phyloP scores from a whole-genome alignment of 2,888 invertebrate species.

The Patella depressa region DNA sequence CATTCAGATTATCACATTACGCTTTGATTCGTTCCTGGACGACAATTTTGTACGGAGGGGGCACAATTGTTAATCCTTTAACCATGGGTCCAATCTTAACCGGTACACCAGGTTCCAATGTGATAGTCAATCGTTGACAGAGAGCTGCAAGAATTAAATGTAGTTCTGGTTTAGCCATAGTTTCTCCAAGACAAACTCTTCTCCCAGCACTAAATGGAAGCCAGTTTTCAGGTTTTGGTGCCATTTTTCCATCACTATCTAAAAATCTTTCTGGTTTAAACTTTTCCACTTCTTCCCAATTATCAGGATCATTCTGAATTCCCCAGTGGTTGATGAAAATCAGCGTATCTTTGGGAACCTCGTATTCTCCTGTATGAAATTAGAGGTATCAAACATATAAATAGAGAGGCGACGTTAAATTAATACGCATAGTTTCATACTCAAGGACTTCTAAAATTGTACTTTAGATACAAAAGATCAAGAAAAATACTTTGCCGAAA shows the following conservation, averaged over 20 bases:
- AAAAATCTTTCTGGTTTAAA: slow-evolving; percentile 58
- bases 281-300: slow-evolving; percentile 50
- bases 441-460: no score
- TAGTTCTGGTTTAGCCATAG: slow-evolving; percentile 54
- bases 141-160: slow-evolving; percentile 43
- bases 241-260: slow-evolving; percentile 48
- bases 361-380: slow-evolving; percentile 41
- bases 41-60: neutral
- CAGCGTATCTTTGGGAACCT: slow-evolving; percentile 49
- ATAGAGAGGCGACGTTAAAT: no score
- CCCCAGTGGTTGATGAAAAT: slow-evolving; percentile 52
- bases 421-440: no score
- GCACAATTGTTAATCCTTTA: neutral
- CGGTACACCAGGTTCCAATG: neutral
- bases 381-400: no score
- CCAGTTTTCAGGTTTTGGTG: slow-evolving; percentile 50
- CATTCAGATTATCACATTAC: no score
- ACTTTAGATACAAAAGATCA: no score
- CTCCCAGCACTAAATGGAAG: slow-evolving; percentile 59
- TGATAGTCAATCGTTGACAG: slow-evolving; percentile 30
- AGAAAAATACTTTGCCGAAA: no score
- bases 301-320: slow-evolving; percentile 49
- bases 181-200: slow-evolving; percentile 57
- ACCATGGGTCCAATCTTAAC: neutral
- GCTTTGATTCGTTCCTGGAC: neutral